Percentiles rank a stretch among this genome's conserved stretches.
Conservation (phyloP, 2,113 vertebrate species). For the Nematolebias whitei region DNA sequence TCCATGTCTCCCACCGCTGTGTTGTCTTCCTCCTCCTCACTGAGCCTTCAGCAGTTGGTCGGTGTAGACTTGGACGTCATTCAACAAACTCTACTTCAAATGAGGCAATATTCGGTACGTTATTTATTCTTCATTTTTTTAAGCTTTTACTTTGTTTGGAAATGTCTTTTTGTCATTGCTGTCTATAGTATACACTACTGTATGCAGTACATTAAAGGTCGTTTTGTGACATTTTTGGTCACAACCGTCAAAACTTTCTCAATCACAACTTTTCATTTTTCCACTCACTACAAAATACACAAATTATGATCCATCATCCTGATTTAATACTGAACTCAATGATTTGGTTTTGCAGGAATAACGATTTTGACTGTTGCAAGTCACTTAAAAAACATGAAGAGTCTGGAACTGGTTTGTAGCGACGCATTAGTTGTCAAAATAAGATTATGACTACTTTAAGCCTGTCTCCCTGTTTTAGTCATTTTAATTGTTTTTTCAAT, state of each 20-base stretch:
- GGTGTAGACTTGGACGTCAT: conserved; percentile 80
- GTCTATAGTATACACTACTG: no score
- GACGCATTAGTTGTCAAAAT: conserved; percentile 41
- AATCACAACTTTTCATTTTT: neutral
- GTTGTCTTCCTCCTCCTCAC: conserved; percentile 63
- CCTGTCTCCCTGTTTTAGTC: conserved; percentile 28
- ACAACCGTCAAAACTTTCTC: no score
- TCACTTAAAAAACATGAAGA: neutral
- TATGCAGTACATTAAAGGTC: no score
- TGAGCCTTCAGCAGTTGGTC: conserved; percentile 52
- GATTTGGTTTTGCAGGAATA: neutral
- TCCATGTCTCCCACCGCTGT: conserved; percentile 52
- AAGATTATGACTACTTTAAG: conserved; percentile 51
- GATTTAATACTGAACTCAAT: neutral
- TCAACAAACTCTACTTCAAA: conserved; percentile 80
- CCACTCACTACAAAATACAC: neutral
- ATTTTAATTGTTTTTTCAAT: conserved; percentile 50
- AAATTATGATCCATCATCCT: no score
- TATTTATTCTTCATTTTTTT: neutral
- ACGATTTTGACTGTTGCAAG: no score
- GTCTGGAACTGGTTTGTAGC: conserved; percentile 14
- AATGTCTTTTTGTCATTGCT: no score
- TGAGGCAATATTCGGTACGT: conserved; percentile 84
- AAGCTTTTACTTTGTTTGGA: neutral
- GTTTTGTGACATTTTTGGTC: no score